Evolutionary conservation across 2,113 vertebrate genomes (phyloP).

Genomic region (Axis porcinus): DNA sequence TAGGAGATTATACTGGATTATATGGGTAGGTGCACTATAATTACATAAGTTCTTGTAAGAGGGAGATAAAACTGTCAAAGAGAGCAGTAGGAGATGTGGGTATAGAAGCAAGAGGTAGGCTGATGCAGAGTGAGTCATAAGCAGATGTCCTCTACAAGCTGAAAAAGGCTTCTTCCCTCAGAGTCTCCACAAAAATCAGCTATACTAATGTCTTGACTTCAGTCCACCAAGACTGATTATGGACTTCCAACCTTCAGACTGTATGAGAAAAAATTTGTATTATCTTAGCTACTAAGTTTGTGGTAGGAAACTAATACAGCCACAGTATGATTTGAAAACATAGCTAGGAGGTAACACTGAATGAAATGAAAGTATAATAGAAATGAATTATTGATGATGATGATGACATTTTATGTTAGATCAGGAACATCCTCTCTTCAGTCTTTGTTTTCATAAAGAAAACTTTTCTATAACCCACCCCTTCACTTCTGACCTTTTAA

Average conservation of each 20-base stretch:
- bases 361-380: not conserved
- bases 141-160: not conserved
- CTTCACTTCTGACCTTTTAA: not conserved
- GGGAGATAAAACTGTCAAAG: not conserved
- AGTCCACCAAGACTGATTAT: not conserved
- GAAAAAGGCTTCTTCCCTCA: not conserved
- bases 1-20: not conserved
- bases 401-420: not conserved
- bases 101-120: not conserved
- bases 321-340: not conserved
- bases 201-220: not conserved
- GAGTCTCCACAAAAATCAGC: not conserved
- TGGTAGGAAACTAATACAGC: not conserved
- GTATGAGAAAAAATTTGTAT: not conserved
- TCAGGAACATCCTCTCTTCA: not conserved
- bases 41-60: not conserved
- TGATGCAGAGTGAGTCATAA: accelerated
- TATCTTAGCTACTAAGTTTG: not conserved
- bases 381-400: not conserved
- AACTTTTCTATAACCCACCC: not conserved
- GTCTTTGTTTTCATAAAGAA: not conserved
- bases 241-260: not conserved
- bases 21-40: not conserved
- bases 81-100: not conserved
- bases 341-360: not conserved